Percentiles rank a stretch among this genome's conserved stretches.
Evolutionary conservation across 2,113 vertebrate species (phyloP).

Genomic region (Rana temporaria): DNA sequence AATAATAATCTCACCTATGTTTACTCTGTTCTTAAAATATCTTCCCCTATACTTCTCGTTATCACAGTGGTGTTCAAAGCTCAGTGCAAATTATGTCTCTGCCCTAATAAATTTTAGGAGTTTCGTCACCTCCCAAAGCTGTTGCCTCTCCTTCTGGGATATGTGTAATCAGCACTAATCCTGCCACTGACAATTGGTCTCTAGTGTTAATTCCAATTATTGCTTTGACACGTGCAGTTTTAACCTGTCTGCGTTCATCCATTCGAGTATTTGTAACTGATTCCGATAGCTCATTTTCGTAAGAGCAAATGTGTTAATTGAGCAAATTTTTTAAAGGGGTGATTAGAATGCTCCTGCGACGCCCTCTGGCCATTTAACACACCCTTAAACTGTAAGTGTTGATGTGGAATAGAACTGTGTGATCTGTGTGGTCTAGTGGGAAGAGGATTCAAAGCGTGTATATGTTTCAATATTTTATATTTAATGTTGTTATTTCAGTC

Average conservation of each 20-base stretch:
- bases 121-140: conserved; percentile 49
- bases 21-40: conserved; percentile 29
- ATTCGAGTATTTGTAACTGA: conserved; percentile 67
- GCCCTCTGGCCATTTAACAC: conserved; percentile 59
- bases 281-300: conserved; percentile 71
- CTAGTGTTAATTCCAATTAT: conserved; percentile 69
- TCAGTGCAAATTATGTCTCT: conserved; percentile 46
- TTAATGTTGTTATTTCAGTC: conserved; percentile 19
- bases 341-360: conserved; percentile 66
- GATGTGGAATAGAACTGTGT: conserved; percentile 49
- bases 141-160: conserved; percentile 57
- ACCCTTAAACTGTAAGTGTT: conserved; percentile 52
- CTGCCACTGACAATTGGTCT: conserved; percentile 61
- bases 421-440: conserved; percentile 38
- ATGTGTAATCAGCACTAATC: conserved; percentile 57
- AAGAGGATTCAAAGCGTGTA: conserved; percentile 17
- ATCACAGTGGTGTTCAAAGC: conserved; percentile 34
- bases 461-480: conserved; percentile 39
- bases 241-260: conserved; percentile 64
- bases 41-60: conserved; percentile 23
- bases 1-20: conserved; percentile 9
- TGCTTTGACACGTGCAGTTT: conserved; percentile 68
- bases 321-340: conserved; percentile 69
- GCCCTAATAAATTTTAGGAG: conserved; percentile 52
- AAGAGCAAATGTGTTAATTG: conserved; percentile 70